Conservation (phyloP, 92 coral and sea anemone genomes). For the Montipora capitata region DNA sequence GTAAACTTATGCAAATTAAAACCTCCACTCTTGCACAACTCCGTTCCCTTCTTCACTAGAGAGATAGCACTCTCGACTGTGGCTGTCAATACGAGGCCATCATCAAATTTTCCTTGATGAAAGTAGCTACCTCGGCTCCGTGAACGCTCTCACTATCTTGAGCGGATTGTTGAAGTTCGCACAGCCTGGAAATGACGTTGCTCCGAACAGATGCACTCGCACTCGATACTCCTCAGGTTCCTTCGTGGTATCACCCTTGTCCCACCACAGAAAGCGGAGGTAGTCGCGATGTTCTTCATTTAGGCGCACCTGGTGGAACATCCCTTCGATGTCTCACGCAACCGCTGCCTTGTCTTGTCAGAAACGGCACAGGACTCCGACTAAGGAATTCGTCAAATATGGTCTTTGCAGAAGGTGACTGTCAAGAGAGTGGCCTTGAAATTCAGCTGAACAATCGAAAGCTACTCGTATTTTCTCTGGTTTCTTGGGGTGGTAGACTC, state of each 20-base stretch:
- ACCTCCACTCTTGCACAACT: conserved; percentile 49
- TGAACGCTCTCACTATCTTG: conserved; percentile 7
- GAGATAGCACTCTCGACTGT: conserved; percentile 10
- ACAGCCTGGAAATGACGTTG: conserved; percentile 57
- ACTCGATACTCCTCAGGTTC: conserved; percentile 38
- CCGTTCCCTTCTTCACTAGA: conserved; percentile 3
- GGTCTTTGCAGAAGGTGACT: conserved; percentile 53
- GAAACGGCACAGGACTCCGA: conserved; percentile 51
- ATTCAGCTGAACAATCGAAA: conserved; percentile 45
- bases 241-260: conserved; percentile 29
- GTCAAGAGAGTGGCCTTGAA: conserved; percentile 45
- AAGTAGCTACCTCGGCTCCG: conserved; percentile 32
- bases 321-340: conserved; percentile 60
- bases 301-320: conserved; percentile 47
- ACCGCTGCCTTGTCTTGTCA: conserved; percentile 43
- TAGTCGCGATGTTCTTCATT: conserved; percentile 54
- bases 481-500: conserved; percentile 63
- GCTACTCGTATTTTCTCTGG: conserved; percentile 48
- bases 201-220: conserved; percentile 49
- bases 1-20: conserved; percentile 45
- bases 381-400: conserved; percentile 38
- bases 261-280: conserved; percentile 63
- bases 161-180: conserved; percentile 7
- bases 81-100: conserved; percentile 24
- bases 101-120: conserved; percentile 51